phyloP scores from a whole-genome alignment of 2,888 invertebrate genomes.

The Rhimphoctona megacephalus region DNA sequence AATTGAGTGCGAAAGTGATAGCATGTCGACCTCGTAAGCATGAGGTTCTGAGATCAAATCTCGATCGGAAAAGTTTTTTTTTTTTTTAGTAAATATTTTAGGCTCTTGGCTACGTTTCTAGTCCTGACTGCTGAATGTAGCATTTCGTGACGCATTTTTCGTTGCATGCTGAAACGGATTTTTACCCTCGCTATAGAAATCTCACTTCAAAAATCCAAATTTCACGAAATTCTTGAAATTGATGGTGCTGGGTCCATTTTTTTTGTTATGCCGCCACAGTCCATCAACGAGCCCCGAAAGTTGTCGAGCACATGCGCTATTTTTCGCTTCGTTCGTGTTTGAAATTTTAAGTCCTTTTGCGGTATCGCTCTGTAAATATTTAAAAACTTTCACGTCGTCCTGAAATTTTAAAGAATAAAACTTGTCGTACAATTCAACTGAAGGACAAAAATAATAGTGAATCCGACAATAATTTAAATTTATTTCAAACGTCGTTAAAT shows the following conservation, averaged over 20 bases:
- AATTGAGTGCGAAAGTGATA: too few relatives aligned
- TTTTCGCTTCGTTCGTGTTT: slow-evolving; percentile 5
- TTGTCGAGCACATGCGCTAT: slow-evolving; percentile 41
- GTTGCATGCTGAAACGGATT: too few relatives aligned
- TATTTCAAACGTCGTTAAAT: not conserved
- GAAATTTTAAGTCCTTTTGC: not conserved
- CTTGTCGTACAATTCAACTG: not conserved
- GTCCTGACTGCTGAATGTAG: too few relatives aligned
- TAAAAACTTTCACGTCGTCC: not conserved
- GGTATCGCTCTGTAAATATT: not conserved
- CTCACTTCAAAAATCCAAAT: not conserved
- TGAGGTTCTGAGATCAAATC: too few relatives aligned
- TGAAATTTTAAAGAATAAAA: not conserved
- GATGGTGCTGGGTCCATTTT: not conserved
- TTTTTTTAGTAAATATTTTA: too few relatives aligned
- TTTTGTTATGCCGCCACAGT: slow-evolving; percentile 1
- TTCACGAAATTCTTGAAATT: not conserved
- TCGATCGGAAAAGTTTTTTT: too few relatives aligned
- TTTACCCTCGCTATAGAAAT: too few relatives aligned
- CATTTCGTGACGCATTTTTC: too few relatives aligned
- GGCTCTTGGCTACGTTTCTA: too few relatives aligned
- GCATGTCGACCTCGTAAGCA: too few relatives aligned
- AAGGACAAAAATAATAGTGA: not conserved
- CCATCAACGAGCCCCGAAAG: slow-evolving; percentile 24
- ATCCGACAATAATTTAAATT: not conserved